phyloP scores from a whole-genome alignment of 2,113 vertebrate genomes.

The Anhinga rufa region DNA sequence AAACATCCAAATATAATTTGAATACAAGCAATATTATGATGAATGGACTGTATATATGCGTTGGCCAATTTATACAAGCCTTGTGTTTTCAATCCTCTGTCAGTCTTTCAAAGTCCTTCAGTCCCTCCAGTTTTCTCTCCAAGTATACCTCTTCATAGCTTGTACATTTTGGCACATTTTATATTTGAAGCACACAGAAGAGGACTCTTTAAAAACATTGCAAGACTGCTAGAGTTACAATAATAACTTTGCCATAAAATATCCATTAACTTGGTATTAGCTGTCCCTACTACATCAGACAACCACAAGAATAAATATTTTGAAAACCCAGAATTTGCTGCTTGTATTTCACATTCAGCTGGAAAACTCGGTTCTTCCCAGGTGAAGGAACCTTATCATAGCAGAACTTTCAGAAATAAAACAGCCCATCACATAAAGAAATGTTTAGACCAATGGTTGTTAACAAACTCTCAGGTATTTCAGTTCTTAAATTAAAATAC shows the following conservation, averaged over 20 bases:
- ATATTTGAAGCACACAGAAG: not conserved
- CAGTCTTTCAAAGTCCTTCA: not conserved
- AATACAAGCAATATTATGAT: not conserved
- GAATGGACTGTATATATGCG: not conserved
- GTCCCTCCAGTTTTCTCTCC: not conserved
- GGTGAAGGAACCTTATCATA: not conserved
- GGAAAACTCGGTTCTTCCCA: not conserved
- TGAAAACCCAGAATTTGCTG: not conserved
- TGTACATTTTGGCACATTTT: conserved; percentile 18
- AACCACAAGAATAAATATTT: not conserved
- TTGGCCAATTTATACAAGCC: not conserved
- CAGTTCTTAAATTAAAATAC: not conserved
- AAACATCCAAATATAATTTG: not conserved
- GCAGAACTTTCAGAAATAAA: not conserved
- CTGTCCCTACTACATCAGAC: not conserved
- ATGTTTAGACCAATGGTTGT: not conserved
- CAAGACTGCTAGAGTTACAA: conserved; percentile 13
- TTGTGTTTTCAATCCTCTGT: not conserved
- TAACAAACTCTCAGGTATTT: not conserved
- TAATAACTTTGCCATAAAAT: conserved; percentile 30
- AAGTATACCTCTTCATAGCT: not conserved
- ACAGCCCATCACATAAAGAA: not conserved
- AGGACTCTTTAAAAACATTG: not conserved
- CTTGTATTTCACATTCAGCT: not conserved
- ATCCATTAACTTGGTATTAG: conserved; percentile 38